phyloP scores from a whole-genome alignment of 2,888 invertebrate species.

The Himalopsyche anomala region DNA sequence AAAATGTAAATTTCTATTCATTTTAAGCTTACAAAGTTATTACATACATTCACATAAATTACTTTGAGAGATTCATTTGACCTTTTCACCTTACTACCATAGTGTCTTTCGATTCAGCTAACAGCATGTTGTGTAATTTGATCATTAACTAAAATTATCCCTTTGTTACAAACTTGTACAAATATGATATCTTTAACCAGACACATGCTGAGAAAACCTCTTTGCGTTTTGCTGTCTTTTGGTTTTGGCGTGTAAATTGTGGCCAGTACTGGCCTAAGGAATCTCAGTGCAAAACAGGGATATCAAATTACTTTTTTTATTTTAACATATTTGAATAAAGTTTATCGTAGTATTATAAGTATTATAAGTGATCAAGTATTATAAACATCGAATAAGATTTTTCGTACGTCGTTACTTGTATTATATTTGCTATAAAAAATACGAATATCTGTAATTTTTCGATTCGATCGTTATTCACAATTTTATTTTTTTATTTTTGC shows the following conservation, averaged over 20 bases:
- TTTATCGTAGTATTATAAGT: no score
- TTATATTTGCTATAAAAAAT: no score
- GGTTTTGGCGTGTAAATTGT: neutral
- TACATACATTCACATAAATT: neutral
- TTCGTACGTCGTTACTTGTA: no score
- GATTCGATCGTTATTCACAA: no score
- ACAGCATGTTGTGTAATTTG: neutral
- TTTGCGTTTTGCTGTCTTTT: constrained; percentile 18
- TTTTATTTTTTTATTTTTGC: no score
- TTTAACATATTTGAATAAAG: no score
- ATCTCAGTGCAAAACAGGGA: neutral
- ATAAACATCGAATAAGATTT: no score
- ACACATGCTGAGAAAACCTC: constrained; percentile 3
- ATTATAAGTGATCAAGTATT: no score
- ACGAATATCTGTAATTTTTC: no score
- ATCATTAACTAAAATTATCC: constrained; percentile 4
- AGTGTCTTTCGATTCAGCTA: neutral
- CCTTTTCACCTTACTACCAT: neutral
- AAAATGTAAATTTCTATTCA: no score
- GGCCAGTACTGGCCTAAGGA: neutral
- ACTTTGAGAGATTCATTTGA: neutral
- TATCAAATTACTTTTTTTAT: neutral
- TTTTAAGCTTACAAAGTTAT: no score
- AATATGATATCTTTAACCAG: neutral
- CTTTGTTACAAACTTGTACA: constrained; percentile 17